phyloP scores from a whole-genome alignment of 2,113 vertebrate genomes.

The Todiramphus chloris region DNA sequence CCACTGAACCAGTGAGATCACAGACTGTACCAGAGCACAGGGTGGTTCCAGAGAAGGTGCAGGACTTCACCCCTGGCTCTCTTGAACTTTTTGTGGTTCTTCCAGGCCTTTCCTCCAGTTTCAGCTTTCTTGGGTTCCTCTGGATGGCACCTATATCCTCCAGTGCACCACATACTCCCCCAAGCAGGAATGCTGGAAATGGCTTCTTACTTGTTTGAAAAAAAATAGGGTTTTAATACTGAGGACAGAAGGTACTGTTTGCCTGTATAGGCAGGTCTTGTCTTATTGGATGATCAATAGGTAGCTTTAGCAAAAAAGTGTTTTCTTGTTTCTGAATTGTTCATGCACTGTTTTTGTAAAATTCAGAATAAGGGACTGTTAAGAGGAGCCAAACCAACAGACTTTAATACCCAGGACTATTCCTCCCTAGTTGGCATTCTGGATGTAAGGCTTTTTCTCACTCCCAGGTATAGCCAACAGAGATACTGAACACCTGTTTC shows the following conservation, averaged over 20 bases:
- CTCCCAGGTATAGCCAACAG: neutral
- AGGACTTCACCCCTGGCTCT: neutral
- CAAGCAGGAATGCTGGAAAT: neutral
- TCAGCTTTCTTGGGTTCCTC: neutral
- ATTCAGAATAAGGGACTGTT: neutral
- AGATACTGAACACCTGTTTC: neutral
- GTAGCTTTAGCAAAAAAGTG: neutral
- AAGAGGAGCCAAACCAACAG: neutral
- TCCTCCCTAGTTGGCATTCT: neutral
- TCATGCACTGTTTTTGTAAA: neutral
- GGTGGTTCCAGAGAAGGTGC: neutral
- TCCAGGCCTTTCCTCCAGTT: neutral
- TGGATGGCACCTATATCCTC: neutral
- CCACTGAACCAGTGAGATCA: neutral
- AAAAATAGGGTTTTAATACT: neutral
- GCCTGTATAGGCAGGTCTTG: neutral
- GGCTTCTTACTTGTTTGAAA: neutral
- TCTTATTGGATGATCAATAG: neutral
- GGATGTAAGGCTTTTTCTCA: neutral
- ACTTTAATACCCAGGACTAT: neutral
- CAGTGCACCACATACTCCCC: neutral
- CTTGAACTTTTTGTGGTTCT: neutral
- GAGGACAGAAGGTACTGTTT: neutral
- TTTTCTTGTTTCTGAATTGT: neutral
- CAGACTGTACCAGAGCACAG: neutral